Percentiles rank a stretch among this genome's conserved stretches.
Conservation (phyloP, 2,113 vertebrate species). For the Scopus umbretta region DNA sequence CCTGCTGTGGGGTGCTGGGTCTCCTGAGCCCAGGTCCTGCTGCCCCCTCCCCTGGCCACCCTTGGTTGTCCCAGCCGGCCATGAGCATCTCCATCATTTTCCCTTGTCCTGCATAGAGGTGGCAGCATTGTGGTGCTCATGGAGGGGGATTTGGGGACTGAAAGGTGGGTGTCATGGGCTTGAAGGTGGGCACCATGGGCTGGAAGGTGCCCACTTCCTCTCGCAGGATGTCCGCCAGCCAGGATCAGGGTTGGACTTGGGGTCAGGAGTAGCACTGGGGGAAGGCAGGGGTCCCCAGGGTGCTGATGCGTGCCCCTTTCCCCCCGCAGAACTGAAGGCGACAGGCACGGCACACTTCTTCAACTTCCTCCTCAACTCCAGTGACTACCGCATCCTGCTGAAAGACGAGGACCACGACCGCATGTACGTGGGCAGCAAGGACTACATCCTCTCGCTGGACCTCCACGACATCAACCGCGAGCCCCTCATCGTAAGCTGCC, state of each 20-base stretch:
- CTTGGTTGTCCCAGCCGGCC: neutral
- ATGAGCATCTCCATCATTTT: neutral
- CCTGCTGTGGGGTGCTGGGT: neutral
- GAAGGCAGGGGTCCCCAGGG: accelerated
- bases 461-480: conserved; percentile 98
- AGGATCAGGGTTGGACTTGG: neutral
- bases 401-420: conserved; percentile 99
- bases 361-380: conserved; percentile 95
- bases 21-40: neutral
- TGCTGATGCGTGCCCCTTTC: neutral
- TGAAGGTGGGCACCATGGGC: neutral
- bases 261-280: neutral
- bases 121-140: neutral
- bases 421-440: conserved; percentile 99
- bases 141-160: neutral
- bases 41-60: neutral
- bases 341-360: conserved; percentile 95
- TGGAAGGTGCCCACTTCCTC: neutral
- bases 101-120: neutral
- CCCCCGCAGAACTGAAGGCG: conserved; percentile 84
- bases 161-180: neutral
- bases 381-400: conserved; percentile 92
- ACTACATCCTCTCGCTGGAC: conserved; percentile 94
- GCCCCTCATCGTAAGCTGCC: conserved; percentile 89
- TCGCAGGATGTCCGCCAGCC: accelerated